Percentiles rank a stretch among this genome's conserved stretches.
phyloP scores from a whole-genome alignment of 2,113 vertebrate species.

The Sarotherodon lohbergeri region DNA sequence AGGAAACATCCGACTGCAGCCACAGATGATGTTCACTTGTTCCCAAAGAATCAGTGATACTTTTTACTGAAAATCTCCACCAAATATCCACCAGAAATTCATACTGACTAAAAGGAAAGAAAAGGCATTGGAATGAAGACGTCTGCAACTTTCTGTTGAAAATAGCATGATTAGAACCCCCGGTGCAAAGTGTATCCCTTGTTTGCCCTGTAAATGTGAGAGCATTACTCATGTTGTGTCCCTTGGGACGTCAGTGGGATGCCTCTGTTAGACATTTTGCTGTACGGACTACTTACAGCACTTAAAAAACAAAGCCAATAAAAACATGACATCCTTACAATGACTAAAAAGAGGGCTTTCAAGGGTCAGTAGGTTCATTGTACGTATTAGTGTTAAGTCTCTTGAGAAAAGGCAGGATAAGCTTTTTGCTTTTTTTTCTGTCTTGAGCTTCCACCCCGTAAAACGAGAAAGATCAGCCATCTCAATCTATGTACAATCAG shows the following conservation, averaged over 20 bases:
- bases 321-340: slow-evolving; percentile 55
- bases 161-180: neutral
- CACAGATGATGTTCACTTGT: slow-evolving; percentile 9
- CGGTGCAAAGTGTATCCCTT: neutral
- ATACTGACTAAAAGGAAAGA: neutral
- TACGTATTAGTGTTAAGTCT: slow-evolving; percentile 57
- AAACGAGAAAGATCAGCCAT: slow-evolving; percentile 5
- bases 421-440: slow-evolving; percentile 16
- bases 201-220: slow-evolving; percentile 47
- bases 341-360: slow-evolving; percentile 57
- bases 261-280: slow-evolving; percentile 31
- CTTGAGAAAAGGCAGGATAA: slow-evolving; percentile 65
- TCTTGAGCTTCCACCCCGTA: neutral
- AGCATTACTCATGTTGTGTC: slow-evolving; percentile 49
- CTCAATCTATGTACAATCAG: neutral
- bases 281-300: slow-evolving; percentile 42
- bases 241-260: slow-evolving; percentile 41
- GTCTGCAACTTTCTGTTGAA: neutral
- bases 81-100: neutral
- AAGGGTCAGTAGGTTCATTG: slow-evolving; percentile 67
- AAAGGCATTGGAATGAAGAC: neutral
- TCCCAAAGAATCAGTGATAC: neutral
- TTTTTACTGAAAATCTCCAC: neutral
- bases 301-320: slow-evolving; percentile 55
- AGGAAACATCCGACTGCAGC: slow-evolving; percentile 31